Evolutionary conservation across 2,888 invertebrate species (phyloP).

Genomic region (Ecdyonurus torrentis): DNA sequence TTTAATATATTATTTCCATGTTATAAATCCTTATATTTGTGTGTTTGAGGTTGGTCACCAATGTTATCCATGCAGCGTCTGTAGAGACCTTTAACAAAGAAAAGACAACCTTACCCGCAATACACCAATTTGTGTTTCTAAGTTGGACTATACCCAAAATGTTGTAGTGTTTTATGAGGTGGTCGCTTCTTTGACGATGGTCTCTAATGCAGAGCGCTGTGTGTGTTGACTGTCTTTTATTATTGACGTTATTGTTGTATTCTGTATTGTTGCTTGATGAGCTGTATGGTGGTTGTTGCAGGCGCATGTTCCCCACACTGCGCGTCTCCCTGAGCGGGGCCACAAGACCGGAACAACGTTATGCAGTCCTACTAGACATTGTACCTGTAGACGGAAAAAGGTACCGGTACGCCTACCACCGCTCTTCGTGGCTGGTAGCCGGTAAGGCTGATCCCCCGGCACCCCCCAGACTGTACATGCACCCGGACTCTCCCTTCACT

Average conservation of each 20-base stretch:
- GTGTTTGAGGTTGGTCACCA: too few relatives aligned
- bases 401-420: constrained; percentile 66
- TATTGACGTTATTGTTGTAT: too few relatives aligned
- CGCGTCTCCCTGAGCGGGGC: constrained; percentile 57
- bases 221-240: background rate
- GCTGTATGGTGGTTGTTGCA: constrained; percentile 24
- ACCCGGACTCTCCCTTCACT: constrained; percentile 66
- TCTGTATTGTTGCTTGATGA: background rate
- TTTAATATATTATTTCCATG: too few relatives aligned
- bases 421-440: constrained; percentile 66
- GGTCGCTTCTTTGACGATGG: too few relatives aligned
- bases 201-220: background rate
- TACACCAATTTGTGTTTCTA: too few relatives aligned
- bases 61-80: too few relatives aligned
- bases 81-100: too few relatives aligned
- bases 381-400: constrained; percentile 65
- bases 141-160: too few relatives aligned
- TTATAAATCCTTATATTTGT: too few relatives aligned
- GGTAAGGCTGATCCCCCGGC: constrained; percentile 66
- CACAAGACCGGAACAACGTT: constrained; percentile 30
- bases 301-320: constrained; percentile 69
- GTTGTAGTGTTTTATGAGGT: too few relatives aligned
- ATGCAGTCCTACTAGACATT: constrained; percentile 61
- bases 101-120: too few relatives aligned
- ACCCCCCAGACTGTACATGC: constrained; percentile 52